Evolutionary conservation across 1,140 invertebrate genomes (phyloP).

Genomic region (Cydia fagiglandana): DNA sequence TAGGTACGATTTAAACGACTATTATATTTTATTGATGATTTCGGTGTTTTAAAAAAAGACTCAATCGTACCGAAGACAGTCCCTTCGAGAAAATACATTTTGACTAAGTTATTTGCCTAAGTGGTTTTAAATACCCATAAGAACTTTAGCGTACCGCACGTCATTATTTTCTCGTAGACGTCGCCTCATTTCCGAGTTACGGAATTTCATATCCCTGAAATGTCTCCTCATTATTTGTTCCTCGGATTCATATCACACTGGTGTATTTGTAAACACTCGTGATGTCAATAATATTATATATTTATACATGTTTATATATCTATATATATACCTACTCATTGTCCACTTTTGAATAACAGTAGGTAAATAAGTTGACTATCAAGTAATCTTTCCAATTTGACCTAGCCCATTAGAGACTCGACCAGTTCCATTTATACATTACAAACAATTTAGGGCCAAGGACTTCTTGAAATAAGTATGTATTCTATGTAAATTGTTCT

Average conservation of each 20-base stretch:
- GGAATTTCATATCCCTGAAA: constrained; percentile 30
- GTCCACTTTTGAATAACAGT: neutral
- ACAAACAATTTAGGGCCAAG: constrained; percentile 26
- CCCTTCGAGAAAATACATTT: too few relatives aligned
- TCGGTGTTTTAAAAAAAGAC: too few relatives aligned
- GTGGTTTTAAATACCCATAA: neutral
- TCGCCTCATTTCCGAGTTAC: constrained; percentile 12
- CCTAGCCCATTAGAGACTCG: constrained; percentile 1
- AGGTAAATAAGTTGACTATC: neutral
- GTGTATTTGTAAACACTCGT: neutral
- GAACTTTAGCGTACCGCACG: neutral
- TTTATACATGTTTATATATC: neutral
- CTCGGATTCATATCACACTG: constrained; percentile 14
- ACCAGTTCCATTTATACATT: constrained; percentile 16
- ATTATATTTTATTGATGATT: too few relatives aligned
- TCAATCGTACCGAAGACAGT: too few relatives aligned
- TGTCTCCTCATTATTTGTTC: constrained; percentile 13
- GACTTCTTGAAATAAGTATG: constrained; percentile 37
- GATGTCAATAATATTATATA: neutral
- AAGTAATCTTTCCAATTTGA: neutral
- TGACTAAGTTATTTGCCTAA: neutral
- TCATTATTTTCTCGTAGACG: constrained; percentile 11
- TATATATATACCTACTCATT: neutral
- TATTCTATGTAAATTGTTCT: constrained; percentile 39
- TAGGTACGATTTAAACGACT: too few relatives aligned